These are phyloP conservation scores for Formica exsecta DNA, from an alignment of 1,140 invertebrate genomes.

Conservation along the genomic window DNA sequence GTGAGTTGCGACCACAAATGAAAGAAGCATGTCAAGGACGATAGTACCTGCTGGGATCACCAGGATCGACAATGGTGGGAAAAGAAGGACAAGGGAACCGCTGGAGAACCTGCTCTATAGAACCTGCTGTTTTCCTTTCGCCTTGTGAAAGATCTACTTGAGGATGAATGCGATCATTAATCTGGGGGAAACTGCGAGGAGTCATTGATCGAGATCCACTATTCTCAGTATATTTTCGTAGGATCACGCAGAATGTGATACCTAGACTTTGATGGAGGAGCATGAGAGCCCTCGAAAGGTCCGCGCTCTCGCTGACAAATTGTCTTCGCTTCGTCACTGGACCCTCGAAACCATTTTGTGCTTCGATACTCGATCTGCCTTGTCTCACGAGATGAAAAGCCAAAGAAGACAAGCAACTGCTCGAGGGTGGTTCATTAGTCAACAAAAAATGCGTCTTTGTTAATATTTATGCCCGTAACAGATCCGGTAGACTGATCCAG, in stretches of 20 bases:
- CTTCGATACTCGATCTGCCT: conserved; percentile 66
- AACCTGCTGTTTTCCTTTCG: conserved; percentile 79
- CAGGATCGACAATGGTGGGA: conserved; percentile 59
- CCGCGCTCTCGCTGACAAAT: conserved; percentile 69
- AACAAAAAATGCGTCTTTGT: conserved; percentile 48
- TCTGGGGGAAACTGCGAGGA: conserved; percentile 71
- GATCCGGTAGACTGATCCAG: conserved; percentile 42
- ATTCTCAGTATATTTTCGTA: conserved; percentile 75
- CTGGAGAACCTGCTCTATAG: conserved; percentile 73
- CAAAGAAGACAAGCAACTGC: background rate
- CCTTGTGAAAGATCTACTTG: conserved; percentile 66
- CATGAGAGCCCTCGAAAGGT: conserved; percentile 17
- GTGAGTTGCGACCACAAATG: conserved; percentile 63
- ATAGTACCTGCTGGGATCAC: conserved; percentile 77
- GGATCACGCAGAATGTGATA: conserved; percentile 59
- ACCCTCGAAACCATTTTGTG: conserved; percentile 49
- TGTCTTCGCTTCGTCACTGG: conserved; percentile 74
- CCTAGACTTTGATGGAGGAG: conserved; percentile 52
- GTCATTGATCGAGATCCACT: conserved; percentile 75
- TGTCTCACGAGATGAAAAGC: conserved; percentile 46
- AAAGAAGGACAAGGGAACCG: conserved; percentile 39
- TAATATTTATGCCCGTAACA: background rate
- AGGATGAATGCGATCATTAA: conserved; percentile 81
- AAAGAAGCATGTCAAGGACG: conserved; percentile 76
- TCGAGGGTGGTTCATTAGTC: conserved; percentile 67